Evolutionary conservation across 2,113 vertebrate species (phyloP), one percentile per base, ranked within the genome.

Genomic region (Sardina pilchardus): DNA sequence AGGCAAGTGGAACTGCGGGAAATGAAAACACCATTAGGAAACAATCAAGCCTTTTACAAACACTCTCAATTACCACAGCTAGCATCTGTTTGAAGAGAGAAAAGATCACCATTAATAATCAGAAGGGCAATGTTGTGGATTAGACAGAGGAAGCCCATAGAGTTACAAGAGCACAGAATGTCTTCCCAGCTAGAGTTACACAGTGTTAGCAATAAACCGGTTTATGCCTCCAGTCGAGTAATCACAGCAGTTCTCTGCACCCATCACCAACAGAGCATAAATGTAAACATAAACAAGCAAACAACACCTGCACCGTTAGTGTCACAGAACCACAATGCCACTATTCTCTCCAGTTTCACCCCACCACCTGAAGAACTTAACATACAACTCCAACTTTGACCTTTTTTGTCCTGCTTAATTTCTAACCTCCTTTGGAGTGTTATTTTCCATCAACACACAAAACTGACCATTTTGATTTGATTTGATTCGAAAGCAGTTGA

Each of bases 371-470:
- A 3, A 81, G 39, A 82, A 47, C 50, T 50, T 50, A 12, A 24
- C 53, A 56, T 84, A 59, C 26, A 50, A 30, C 82, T 63, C 44
- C 59, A 9, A 42, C 19, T 26, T 83, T 86, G 83, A 92, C 84
- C 90, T 87, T 89, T 90, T 87, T 84, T 88, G 84, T 21, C 42
- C 34, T 80, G 63, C 19, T n/a, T 81, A 81, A 81, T 43, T 67
- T 26, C 6, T 8, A 71, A 26, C 63, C 26, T 71, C 10, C 26
- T 30, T 14, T 71, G 63, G 36, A 50, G 19, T 1, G 26, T 53
- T 50, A 39, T n/a, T n/a, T n/a, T n/a, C n/a, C n/a, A n/a, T n/a
- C n/a, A n/a, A n/a, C 39, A 39, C 39, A 39, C 39, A 39, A 39
- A 39, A 39, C 39, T 39, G 39, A 39, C 39, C 39, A 39, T 2